These are phyloP conservation scores for Mionectes macconnelli DNA, from an alignment of 2,113 vertebrate species.

Conservation along the genomic window DNA sequence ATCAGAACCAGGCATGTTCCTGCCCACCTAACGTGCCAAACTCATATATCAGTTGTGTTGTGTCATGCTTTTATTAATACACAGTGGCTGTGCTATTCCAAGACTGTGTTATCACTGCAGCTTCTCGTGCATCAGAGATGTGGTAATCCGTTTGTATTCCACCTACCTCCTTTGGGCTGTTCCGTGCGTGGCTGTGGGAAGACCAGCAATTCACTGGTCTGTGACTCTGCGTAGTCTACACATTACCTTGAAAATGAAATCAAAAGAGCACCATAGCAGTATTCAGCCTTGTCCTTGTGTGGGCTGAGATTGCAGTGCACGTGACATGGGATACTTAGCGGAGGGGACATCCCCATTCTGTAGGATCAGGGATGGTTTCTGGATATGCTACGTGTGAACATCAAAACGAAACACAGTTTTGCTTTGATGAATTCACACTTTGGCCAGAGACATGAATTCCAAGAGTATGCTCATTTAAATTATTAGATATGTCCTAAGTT, in stretches of 20 bases:
- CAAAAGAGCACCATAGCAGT: background rate
- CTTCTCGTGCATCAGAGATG: background rate
- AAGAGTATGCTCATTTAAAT: background rate
- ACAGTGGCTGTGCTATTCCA: background rate
- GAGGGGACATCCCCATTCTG: fast-evolving
- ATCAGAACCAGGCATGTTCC: background rate
- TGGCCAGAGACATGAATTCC: background rate
- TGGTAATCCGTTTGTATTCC: background rate
- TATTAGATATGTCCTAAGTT: background rate
- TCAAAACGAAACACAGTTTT: background rate
- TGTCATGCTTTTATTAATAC: background rate
- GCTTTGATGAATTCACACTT: background rate
- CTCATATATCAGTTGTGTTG: background rate
- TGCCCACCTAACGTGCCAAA: background rate
- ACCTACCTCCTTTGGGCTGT: fast-evolving
- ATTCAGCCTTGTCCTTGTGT: background rate
- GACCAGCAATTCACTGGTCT: background rate
- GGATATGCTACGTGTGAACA: background rate
- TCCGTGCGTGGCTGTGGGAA: fast-evolving
- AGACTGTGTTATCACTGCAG: fast-evolving
- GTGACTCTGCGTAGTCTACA: background rate
- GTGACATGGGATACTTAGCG: fast-evolving
- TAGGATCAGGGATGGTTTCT: background rate
- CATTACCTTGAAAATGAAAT: background rate
- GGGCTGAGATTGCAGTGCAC: background rate